phyloP scores from a whole-genome alignment of 1,140 invertebrate species.

The Berghia stephanieae region DNA sequence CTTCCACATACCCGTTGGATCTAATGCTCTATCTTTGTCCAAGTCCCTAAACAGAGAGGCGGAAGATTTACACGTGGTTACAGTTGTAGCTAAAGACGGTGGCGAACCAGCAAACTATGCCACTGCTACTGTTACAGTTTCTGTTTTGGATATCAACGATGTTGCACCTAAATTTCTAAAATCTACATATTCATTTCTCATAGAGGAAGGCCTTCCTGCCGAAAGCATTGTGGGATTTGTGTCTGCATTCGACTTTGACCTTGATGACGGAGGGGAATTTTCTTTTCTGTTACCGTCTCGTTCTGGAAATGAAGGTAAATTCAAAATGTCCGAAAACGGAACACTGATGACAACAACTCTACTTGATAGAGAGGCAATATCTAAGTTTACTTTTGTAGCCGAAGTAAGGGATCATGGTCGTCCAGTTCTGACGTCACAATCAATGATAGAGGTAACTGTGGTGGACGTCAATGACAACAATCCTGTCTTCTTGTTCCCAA shows the following conservation, averaged over 20 bases:
- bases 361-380: constrained; percentile 46
- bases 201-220: constrained; percentile 91
- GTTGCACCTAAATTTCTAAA: constrained; percentile 71
- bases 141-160: constrained; percentile 93
- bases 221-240: constrained; percentile 71
- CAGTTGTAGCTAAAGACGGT: constrained; percentile 87
- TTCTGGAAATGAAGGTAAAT: constrained; percentile 29
- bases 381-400: constrained; percentile 37
- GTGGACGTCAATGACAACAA: constrained; percentile 56
- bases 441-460: constrained; percentile 42
- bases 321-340: constrained; percentile 43
- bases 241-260: constrained; percentile 66
- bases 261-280: constrained; percentile 42
- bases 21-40: constrained; percentile 67
- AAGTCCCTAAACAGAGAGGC: constrained; percentile 80
- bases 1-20: constrained; percentile 76
- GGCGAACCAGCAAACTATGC: constrained; percentile 75
- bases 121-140: constrained; percentile 88
- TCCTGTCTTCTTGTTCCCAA: constrained; percentile 44
- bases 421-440: constrained; percentile 62
- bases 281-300: constrained; percentile 34
- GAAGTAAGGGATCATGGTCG: constrained; percentile 52
- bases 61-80: constrained; percentile 82
- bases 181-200: constrained; percentile 73
- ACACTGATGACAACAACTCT: constrained; percentile 37